phyloP scores from a whole-genome alignment of 2,797 vertebrate genomes.

The Pangasius sanitwongsei region DNA sequence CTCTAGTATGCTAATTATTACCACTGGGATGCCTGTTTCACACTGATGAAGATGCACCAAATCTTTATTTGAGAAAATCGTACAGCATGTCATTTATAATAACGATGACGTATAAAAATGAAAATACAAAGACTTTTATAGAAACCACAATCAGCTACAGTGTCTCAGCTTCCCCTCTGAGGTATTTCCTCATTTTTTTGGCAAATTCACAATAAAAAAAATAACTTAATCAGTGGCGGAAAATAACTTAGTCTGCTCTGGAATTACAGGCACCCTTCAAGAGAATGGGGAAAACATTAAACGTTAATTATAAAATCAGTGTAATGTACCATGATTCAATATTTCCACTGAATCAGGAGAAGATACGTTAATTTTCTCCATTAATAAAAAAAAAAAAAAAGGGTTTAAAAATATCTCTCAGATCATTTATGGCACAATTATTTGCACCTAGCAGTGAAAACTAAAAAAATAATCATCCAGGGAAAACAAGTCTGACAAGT shows the following conservation, averaged over 20 bases:
- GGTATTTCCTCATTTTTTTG: background rate
- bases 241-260: background rate
- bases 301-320: background rate
- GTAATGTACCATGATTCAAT: background rate
- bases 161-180: background rate
- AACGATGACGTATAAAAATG: constrained; percentile 14
- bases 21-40: background rate
- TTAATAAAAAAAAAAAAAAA: background rate
- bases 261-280: background rate
- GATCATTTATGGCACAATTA: background rate
- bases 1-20: background rate
- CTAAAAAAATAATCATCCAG: background rate
- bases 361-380: background rate
- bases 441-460: background rate
- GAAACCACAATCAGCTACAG: background rate
- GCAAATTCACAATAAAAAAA: background rate
- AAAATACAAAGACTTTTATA: background rate
- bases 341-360: background rate
- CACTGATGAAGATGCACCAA: background rate
- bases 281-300: background rate
- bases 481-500: background rate
- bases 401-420: background rate
- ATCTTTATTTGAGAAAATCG: constrained; percentile 28
- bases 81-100: background rate
- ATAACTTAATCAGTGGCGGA: background rate